Conservation (phyloP, 2,888 invertebrate genomes). For the Trichacis sp. region DNA sequence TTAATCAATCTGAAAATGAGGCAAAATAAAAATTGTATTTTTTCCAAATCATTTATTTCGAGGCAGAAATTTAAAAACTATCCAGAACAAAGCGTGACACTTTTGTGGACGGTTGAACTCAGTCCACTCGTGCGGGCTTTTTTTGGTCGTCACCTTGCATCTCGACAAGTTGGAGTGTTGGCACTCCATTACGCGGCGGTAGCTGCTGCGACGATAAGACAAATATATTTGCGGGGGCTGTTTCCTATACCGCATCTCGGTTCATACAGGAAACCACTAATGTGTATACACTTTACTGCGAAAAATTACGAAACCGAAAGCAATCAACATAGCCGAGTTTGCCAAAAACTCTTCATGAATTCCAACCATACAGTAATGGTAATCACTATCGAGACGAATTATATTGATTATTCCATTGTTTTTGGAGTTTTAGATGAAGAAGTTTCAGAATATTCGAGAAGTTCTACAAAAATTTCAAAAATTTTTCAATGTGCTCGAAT, state of each 20-base stretch:
- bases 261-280: slow-evolving; percentile 3
- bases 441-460: too few species aligned
- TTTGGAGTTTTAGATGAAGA: too few species aligned
- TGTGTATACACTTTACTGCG: background rate
- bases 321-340: background rate
- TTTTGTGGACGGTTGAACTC: too few species aligned
- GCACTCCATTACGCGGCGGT: slow-evolving; percentile 57
- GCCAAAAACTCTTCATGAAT: background rate
- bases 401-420: too few species aligned
- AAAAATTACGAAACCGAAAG: background rate
- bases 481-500: too few species aligned
- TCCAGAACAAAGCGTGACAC: background rate
- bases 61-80: background rate
- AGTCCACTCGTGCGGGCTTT: background rate
- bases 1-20: too few species aligned
- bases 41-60: too few species aligned
- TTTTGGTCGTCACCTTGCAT: slow-evolving; percentile 19
- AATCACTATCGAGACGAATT: too few species aligned
- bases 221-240: slow-evolving; percentile 9
- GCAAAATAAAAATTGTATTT: too few species aligned
- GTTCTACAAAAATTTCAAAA: too few species aligned
- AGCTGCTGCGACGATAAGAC: slow-evolving; percentile 40
- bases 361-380: background rate
- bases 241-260: slow-evolving; percentile 2
- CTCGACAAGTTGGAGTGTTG: slow-evolving; percentile 43